Evolutionary conservation across 2,113 vertebrate genomes (phyloP), one percentile per base, ranked within the genome.

Genomic region (Gracilinanus agilis): DNA sequence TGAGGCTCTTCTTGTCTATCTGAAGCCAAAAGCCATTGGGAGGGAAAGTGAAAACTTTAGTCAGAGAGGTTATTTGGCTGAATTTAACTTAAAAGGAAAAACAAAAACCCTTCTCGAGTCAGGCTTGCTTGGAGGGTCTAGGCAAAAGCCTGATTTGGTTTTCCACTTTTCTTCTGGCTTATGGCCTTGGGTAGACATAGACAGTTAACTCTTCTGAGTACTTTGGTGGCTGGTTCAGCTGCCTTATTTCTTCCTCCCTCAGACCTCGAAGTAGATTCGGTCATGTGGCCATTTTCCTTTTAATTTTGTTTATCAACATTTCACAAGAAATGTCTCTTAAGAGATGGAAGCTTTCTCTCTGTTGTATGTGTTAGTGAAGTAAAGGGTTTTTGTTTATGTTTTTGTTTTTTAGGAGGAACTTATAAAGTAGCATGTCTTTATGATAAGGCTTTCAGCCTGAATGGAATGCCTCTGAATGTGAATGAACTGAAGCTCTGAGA

Each of bases 301-400:
- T 96, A 88, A 89, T 96, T 97, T 97, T 92, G 96, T 96, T 94
- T 95, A 96, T 96, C 94, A 49, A 88, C 97, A 92, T 53, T 91
- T 95, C 96, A 89, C 83, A 88, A 83, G 94, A 95, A 97, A 94
- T 92, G 27, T 90, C 95, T 96, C 54, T 24, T 90, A 94, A 75
- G 93, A 96, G 96, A 91, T 89, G 58, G 95, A 89, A 91, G 67
- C 96, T 92, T 92, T 88, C 54, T 90, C 49, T 92, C 24, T 90
- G 92, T 97, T 88, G 90, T 97, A 94, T 94, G 95, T 94, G 54
- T 61, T n/a, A 56, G 61, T 0, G 83, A 93, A 90, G 56, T 34
- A 97, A 96, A 90, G 89, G 49, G 44, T 29, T 49, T 75, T n/a
- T 75, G 61, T 67, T 67, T 56, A 25, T 56, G 25, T 58, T 58